A percentile compares a stretch with the other conserved stretches of the same genome.
Evolutionary conservation across 2,113 vertebrate species (phyloP).

Genomic region (Henicopernis longicauda): DNA sequence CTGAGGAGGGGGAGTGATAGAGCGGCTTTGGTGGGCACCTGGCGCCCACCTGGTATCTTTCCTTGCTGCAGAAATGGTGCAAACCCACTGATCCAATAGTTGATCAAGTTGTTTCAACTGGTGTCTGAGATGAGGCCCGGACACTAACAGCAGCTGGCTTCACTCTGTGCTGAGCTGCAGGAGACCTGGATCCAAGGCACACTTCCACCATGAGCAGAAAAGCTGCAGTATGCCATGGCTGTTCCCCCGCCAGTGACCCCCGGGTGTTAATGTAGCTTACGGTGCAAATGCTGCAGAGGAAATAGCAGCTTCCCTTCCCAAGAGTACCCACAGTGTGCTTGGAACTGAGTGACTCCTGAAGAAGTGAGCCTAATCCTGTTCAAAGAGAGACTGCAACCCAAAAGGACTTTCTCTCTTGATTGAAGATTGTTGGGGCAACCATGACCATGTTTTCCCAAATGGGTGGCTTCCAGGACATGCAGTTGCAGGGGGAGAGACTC

Average conservation of each 20-base stretch:
- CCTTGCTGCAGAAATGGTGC: neutral
- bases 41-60: too few relatives aligned
- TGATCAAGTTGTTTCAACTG: accelerated
- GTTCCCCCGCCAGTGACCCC: accelerated
- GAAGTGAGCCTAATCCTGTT: neutral
- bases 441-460: neutral
- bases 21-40: too few relatives aligned
- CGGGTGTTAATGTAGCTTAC: neutral
- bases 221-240: neutral
- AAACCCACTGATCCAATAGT: accelerated
- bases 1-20: too few relatives aligned
- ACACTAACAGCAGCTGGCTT: neutral
- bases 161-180: neutral
- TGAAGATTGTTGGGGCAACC: neutral
- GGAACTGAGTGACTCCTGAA: neutral
- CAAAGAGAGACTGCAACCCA: neutral
- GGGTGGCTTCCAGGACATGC: neutral
- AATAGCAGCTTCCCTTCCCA: neutral
- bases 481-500: neutral
- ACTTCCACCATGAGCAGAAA: too few relatives aligned
- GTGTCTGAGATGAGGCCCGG: neutral
- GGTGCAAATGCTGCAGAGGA: neutral
- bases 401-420: neutral
- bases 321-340: neutral
- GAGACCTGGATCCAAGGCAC: neutral